Conservation (phyloP, 2,113 vertebrate genomes). For the Barbus barbus region DNA sequence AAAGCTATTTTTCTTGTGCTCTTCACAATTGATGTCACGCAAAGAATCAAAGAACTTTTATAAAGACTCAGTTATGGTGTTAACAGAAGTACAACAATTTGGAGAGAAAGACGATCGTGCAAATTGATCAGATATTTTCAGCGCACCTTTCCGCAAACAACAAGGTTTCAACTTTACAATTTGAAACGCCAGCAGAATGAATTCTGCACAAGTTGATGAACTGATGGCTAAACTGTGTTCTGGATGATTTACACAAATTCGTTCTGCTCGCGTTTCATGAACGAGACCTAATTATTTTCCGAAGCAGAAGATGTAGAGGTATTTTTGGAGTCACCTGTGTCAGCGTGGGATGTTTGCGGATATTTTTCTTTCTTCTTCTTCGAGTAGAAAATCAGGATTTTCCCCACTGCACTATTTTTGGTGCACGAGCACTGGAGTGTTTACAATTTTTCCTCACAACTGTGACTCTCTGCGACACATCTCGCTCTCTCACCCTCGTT, state of each 20-base stretch:
- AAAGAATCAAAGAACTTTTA: conserved; percentile 55
- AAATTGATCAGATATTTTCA: not conserved
- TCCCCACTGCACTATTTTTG: conserved; percentile 40
- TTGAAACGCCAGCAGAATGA: not conserved
- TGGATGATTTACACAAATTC: not conserved
- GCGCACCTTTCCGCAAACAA: not conserved
- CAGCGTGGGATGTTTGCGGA: conserved; percentile 58
- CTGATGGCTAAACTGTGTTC: not conserved
- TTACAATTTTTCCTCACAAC: conserved; percentile 32
- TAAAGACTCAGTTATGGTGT: conserved; percentile 52
- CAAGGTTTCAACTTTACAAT: not conserved
- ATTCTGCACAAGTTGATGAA: not conserved
- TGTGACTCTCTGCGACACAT: conserved; percentile 20
- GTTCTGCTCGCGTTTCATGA: not conserved
- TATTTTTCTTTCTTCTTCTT: not conserved
- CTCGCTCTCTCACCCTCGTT: not conserved
- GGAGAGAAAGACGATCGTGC: not conserved
- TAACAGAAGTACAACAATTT: not conserved
- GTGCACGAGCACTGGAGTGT: conserved; percentile 41
- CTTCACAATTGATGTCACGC: conserved; percentile 59
- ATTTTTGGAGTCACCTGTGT: conserved; percentile 55
- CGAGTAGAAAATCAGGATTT: conserved; percentile 26
- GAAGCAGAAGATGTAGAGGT: not conserved
- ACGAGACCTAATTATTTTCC: not conserved
- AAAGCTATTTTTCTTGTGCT: conserved; percentile 69